Percentiles rank a stretch among this genome's conserved stretches.
Conservation (phyloP, 2,888 invertebrate genomes). For the Allophyes oxyacanthae region DNA sequence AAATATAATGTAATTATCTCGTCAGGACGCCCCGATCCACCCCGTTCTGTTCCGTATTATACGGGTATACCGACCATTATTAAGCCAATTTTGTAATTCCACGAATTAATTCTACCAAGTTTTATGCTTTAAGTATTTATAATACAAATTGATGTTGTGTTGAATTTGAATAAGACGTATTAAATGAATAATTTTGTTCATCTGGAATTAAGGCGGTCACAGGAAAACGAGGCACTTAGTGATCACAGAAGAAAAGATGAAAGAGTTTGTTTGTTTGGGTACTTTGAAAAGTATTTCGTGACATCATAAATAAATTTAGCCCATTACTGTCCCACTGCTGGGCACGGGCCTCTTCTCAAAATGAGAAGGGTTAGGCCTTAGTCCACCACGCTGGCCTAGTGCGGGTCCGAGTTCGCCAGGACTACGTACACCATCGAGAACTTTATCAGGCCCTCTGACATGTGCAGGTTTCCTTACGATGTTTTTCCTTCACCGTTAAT, state of each 20-base stretch:
- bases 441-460: too few species aligned
- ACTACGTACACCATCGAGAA: too few species aligned
- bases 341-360: too few species aligned
- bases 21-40: slow-evolving; percentile 44
- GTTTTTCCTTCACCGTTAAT: too few species aligned
- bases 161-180: slow-evolving; percentile 12
- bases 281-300: too few species aligned
- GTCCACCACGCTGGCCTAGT: too few species aligned
- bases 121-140: slow-evolving; percentile 41
- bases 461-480: too few species aligned
- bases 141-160: slow-evolving; percentile 36
- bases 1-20: slow-evolving; percentile 60
- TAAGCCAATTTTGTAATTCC: slow-evolving; percentile 56
- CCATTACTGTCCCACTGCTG: too few species aligned
- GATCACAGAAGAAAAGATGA: not conserved
- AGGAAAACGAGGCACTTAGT: not conserved
- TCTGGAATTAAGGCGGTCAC: not conserved
- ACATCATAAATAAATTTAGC: too few species aligned
- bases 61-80: slow-evolving; percentile 50
- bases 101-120: slow-evolving; percentile 52
- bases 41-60: slow-evolving; percentile 38
- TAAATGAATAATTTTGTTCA: slow-evolving; percentile 3
- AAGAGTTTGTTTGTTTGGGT: too few species aligned
- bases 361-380: too few species aligned
- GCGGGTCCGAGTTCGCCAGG: too few species aligned